Percentiles rank a stretch among this genome's conserved stretches.
These are phyloP conservation scores for Trypoxylon attenuatum DNA, from an alignment of 2,888 invertebrate genomes.

Conservation along the genomic window DNA sequence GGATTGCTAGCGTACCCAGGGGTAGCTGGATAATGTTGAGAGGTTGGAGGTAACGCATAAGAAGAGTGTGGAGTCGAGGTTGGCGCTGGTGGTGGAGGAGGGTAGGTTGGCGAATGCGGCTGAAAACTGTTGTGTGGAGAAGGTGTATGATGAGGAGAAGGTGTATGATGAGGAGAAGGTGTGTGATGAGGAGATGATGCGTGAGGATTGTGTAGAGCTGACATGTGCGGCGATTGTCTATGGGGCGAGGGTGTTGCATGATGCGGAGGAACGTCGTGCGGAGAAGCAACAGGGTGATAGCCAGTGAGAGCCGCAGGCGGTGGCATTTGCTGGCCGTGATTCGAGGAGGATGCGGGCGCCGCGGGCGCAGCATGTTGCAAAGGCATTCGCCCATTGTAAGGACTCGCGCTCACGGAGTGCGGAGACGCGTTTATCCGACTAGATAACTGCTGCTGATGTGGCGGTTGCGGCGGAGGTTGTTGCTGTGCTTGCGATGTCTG, in stretches of 20 bases:
- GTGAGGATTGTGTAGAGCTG: slow-evolving; percentile 61
- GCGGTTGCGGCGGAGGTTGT: slow-evolving; percentile 38
- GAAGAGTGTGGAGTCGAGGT: slow-evolving; percentile 75
- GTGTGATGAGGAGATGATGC: slow-evolving; percentile 62
- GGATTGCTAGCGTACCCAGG: slow-evolving; percentile 70
- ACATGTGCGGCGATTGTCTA: slow-evolving; percentile 63
- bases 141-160: slow-evolving; percentile 62
- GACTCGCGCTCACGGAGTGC: slow-evolving; percentile 43
- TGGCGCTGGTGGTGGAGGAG: slow-evolving; percentile 74
- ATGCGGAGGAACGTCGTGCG: slow-evolving; percentile 52
- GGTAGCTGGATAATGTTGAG: slow-evolving; percentile 72
- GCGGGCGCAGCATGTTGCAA: slow-evolving; percentile 27
- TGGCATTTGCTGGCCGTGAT: slow-evolving; percentile 54
- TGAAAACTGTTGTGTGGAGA: slow-evolving; percentile 75
- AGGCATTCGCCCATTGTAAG: slow-evolving; percentile 42
- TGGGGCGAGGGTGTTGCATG: slow-evolving; percentile 60
- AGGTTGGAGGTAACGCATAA: slow-evolving; percentile 73
- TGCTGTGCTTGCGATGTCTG: slow-evolving; percentile 50
- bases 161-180: slow-evolving; percentile 58
- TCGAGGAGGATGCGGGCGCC: slow-evolving; percentile 46
- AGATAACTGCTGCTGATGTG: slow-evolving; percentile 56
- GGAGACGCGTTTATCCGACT: slow-evolving; percentile 61
- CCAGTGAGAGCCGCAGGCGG: slow-evolving; percentile 50
- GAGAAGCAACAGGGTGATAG: slow-evolving; percentile 52
- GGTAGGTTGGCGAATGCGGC: slow-evolving; percentile 72